Percentiles rank a stretch among this genome's conserved stretches.
Conservation (phyloP, 1,140 invertebrate genomes). For the Bombyx mandarina region DNA sequence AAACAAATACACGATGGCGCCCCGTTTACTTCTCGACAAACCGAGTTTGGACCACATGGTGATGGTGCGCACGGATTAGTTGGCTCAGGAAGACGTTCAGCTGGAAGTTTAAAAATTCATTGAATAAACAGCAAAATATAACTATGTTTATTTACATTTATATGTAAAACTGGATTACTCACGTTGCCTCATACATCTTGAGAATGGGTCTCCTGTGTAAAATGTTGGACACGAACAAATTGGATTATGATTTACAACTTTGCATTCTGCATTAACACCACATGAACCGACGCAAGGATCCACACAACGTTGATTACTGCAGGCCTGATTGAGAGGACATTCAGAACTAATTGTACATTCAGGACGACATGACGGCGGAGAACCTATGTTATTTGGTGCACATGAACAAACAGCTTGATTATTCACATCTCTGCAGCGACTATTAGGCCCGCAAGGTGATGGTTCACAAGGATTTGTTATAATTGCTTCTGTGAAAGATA, state of each 20-base stretch:
- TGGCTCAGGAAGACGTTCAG: slow-evolving; percentile 54
- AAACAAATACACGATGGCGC: slow-evolving; percentile 83
- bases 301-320: slow-evolving; percentile 74
- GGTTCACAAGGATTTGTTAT: slow-evolving; percentile 72
- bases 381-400: slow-evolving; percentile 74
- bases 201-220: slow-evolving; percentile 76
- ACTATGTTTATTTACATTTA: neutral
- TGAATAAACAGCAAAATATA: neutral
- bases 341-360: slow-evolving; percentile 74
- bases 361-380: slow-evolving; percentile 74
- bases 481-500: slow-evolving; percentile 40
- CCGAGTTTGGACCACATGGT: slow-evolving; percentile 85
- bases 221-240: slow-evolving; percentile 76
- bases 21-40: slow-evolving; percentile 80
- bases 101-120: slow-evolving; percentile 29
- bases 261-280: slow-evolving; percentile 74
- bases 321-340: slow-evolving; percentile 71
- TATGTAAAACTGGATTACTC: slow-evolving; percentile 24
- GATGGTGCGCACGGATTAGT: slow-evolving; percentile 82
- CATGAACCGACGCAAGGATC: slow-evolving; percentile 77
- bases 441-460: slow-evolving; percentile 75
- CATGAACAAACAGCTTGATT: slow-evolving; percentile 75
- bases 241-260: slow-evolving; percentile 76
- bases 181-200: slow-evolving; percentile 73
- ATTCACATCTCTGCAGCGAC: slow-evolving; percentile 74